Evolutionary conservation across 1,140 invertebrate species (phyloP), one percentile per base, ranked within the genome.

Genomic region (Drosophila repleta): DNA sequence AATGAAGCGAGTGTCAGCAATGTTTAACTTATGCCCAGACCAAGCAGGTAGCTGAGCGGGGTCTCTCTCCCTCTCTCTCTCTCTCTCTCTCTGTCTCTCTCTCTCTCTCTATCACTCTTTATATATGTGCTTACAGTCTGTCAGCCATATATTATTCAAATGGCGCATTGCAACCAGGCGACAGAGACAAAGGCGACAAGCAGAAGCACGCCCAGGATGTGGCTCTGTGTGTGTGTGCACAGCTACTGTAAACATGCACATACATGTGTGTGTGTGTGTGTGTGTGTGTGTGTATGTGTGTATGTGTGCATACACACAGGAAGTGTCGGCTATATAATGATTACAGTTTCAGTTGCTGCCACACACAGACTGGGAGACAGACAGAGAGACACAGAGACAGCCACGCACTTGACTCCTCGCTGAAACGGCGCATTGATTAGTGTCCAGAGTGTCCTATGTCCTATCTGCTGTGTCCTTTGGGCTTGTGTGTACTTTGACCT

Each of bases 1-100:
- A 87, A 87, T 85, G 82, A 87, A 85, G 81, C 82, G 81, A 77
- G 82, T 84, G 81, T 87, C 80, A 85, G 82, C 81, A 67, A 87
- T 87, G 82, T 83, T 84, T 81, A 81, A 84, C 82, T 81, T 77
- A 65, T 67, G 56, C 53, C 21, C 20, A 20, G 2, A 39, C 11
- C 21, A 49, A 11, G 39, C 26, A n/a, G 29, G 20, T 43, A 66
- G 61, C 61, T 60, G 51, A 46, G 35, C 57, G 0, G 29, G 62
- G 18, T 24, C 29, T 49, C 4, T 17, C 3, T 52, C 29, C 2
- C 29, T 29, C 29, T 8, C 29, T 29, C 29, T 6, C 26, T 35
- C 32, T 35, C 2, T 35, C 32, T 35, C 10, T 13, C 10, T 35
- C 10, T 35, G 10, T 35, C 10, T 3, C 32, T 11, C 32, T 8